These are phyloP conservation scores for Atopsyche davidsoni DNA, from an alignment of 1,140 invertebrate species.

Conservation along the genomic window DNA sequence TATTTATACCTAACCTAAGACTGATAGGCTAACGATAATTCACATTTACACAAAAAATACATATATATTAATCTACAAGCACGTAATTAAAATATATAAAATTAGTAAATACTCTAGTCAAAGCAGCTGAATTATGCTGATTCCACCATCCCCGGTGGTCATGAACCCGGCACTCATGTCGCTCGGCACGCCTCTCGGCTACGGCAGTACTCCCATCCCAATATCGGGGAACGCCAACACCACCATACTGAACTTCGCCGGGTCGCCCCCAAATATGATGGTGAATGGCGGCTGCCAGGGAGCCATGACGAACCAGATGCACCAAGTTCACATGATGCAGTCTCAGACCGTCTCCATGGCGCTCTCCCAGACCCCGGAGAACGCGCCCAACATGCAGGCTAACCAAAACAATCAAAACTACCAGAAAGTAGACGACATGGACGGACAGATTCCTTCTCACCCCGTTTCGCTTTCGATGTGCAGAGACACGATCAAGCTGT, in stretches of 20 bases:
- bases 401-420: too few relatives aligned
- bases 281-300: conserved; percentile 19
- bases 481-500: conserved; percentile 72
- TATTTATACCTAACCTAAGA: too few relatives aligned
- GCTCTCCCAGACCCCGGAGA: not conserved
- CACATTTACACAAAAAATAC: not conserved
- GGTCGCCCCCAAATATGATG: conserved; percentile 27
- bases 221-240: conserved; percentile 14
- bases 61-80: not conserved
- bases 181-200: conserved; percentile 21
- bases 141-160: conserved; percentile 17
- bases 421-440: not conserved
- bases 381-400: too few relatives aligned
- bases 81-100: not conserved
- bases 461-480: conserved; percentile 39
- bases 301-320: conserved; percentile 26
- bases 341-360: not conserved
- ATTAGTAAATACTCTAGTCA: not conserved
- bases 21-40: too few relatives aligned
- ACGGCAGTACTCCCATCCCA: conserved; percentile 20
- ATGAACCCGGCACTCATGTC: conserved; percentile 29
- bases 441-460: not conserved
- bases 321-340: not conserved
- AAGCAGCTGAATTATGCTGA: conserved; percentile 20
- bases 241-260: conserved; percentile 19